phyloP scores from a whole-genome alignment of 2,797 vertebrate species.

The Mycteria americana region DNA sequence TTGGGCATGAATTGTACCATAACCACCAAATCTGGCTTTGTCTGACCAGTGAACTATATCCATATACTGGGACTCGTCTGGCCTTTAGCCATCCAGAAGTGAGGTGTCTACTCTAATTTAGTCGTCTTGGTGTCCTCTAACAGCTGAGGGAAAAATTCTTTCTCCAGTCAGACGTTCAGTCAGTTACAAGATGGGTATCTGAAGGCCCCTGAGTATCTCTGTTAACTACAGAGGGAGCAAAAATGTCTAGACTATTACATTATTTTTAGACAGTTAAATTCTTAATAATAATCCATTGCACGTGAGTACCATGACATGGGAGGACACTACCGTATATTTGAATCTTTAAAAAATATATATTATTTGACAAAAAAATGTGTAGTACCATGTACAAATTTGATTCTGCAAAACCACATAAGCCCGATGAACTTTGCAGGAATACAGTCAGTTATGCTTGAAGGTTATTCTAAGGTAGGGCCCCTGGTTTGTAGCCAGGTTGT shows the following conservation, averaged over 20 bases:
- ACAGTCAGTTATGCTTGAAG: neutral
- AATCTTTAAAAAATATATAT: neutral
- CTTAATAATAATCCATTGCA: neutral
- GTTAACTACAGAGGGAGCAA: neutral
- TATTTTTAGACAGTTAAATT: neutral
- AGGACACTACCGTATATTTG: neutral
- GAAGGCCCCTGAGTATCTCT: neutral
- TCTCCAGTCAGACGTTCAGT: neutral
- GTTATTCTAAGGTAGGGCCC: neutral
- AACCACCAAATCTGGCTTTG: neutral
- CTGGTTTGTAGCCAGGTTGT: neutral
- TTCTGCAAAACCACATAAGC: neutral
- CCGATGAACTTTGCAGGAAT: neutral
- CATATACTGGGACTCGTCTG: neutral
- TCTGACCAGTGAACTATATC: neutral
- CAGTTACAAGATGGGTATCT: neutral
- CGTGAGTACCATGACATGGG: neutral
- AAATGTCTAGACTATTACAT: neutral
- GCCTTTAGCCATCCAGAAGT: neutral
- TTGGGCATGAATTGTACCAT: neutral
- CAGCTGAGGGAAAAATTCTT: neutral
- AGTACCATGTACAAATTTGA: neutral
- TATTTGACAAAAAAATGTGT: neutral
- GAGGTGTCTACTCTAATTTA: neutral
- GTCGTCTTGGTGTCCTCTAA: neutral